Conservation (phyloP, 2,888 invertebrate species). For the Xanthorhoe designata region DNA sequence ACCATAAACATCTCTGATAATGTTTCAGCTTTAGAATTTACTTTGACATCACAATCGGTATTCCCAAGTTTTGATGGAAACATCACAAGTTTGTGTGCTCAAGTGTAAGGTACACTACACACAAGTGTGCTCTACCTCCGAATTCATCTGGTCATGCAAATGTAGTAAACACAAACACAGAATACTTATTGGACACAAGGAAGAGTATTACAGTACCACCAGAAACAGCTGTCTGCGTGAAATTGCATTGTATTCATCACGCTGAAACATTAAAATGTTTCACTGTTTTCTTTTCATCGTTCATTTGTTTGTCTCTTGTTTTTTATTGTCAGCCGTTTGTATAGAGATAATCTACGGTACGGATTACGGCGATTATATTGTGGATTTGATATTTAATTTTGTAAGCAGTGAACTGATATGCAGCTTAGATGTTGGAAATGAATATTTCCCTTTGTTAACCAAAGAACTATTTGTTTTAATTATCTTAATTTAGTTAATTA, state of each 20-base stretch:
- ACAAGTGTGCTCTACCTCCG: not conserved
- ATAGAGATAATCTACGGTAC: not conserved
- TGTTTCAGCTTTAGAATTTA: no score
- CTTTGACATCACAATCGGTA: not conserved
- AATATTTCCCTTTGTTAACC: no score
- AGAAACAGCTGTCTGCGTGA: constrained; percentile 13
- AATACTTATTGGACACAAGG: not conserved
- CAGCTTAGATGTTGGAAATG: no score
- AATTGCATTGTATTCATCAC: constrained; percentile 26
- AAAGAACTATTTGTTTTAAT: no score
- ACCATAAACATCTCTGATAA: no score
- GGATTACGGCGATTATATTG: not conserved
- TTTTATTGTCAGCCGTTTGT: not conserved
- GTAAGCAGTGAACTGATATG: no score
- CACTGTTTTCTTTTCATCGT: not conserved
- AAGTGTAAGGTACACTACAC: no score
- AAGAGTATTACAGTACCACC: constrained; percentile 18
- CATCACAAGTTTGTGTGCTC: not conserved
- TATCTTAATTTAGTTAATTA: no score
- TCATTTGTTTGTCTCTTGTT: not conserved
- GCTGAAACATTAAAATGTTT: constrained; percentile 12
- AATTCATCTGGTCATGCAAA: constrained; percentile 10
- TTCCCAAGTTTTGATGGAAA: not conserved
- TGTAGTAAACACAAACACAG: not conserved
- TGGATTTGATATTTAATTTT: no score